Conservation (phyloP, 2,797 vertebrate species). For the Fistularia commersonii region DNA sequence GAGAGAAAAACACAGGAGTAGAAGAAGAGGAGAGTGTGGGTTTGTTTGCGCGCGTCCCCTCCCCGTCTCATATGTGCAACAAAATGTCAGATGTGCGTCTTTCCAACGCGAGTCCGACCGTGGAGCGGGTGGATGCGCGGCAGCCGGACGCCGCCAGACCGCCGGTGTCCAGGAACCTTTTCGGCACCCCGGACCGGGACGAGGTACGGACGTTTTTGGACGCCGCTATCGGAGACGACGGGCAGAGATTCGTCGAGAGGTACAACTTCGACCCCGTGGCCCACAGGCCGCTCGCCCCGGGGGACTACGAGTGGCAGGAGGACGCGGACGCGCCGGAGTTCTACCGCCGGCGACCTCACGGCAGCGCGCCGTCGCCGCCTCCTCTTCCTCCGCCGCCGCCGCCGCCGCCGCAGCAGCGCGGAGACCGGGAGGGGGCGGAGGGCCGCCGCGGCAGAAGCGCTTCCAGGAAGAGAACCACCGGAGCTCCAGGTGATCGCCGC, state of each 20-base stretch:
- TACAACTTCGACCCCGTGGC: conserved; percentile 87
- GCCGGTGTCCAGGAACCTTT: conserved; percentile 85
- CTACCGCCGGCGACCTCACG: conserved; percentile 72
- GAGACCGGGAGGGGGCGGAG: conserved; percentile 8
- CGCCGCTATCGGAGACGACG: conserved; percentile 64
- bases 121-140: conserved; percentile 89
- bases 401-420: conserved; percentile 50
- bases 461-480: conserved; percentile 75
- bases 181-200: conserved; percentile 80
- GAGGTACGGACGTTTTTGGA: conserved; percentile 71
- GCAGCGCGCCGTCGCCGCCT: conserved; percentile 45
- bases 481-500: conserved; percentile 67
- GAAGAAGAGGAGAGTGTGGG: conserved; percentile 12
- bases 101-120: conserved; percentile 90
- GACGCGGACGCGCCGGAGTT: conserved; percentile 83
- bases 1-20: too few relatives aligned
- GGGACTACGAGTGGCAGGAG: conserved; percentile 81
- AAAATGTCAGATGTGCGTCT: conserved; percentile 96
- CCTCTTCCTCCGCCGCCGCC: too few relatives aligned
- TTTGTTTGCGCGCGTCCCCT: background rate
- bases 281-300: conserved; percentile 76
- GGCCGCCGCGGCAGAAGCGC: conserved; percentile 18
- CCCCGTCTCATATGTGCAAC: conserved; percentile 66
- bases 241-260: conserved; percentile 68
- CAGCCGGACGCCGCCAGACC: conserved; percentile 80